These are phyloP conservation scores for Saimiri boliviensis DNA, from an alignment of 2,113 vertebrate genomes.

Conservation along the genomic window DNA sequence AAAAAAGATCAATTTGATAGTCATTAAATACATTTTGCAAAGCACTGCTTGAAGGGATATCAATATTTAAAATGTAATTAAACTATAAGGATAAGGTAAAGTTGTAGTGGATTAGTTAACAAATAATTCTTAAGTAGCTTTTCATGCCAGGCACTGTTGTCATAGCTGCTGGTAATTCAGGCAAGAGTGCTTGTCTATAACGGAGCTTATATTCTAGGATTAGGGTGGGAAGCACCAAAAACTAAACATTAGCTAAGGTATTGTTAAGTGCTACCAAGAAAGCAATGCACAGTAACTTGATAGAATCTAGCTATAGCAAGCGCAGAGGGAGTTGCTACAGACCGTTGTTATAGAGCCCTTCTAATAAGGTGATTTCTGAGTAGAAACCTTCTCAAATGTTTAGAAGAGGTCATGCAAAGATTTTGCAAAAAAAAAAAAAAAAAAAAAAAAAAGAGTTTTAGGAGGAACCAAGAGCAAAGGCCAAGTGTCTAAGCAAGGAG, in stretches of 20 bases:
- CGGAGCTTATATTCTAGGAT: background rate
- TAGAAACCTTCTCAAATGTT: background rate
- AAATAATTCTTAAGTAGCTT: constrained; percentile 1
- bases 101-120: background rate
- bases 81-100: background rate
- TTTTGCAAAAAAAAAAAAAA: background rate
- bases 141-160: background rate
- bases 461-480: background rate
- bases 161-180: background rate
- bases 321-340: too few species aligned
- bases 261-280: background rate
- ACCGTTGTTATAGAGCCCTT: background rate
- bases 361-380: background rate
- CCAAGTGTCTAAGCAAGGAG: background rate
- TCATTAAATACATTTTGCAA: background rate
- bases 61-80: background rate
- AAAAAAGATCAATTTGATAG: background rate
- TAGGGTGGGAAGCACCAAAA: background rate
- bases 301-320: background rate
- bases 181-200: background rate
- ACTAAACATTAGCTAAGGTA: background rate
- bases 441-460: background rate
- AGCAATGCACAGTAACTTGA: background rate
- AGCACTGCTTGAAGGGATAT: background rate
- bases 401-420: background rate